Percentiles rank a stretch among this genome's conserved stretches.
These are phyloP conservation scores for Cephalopachus bancanus DNA, from an alignment of 2,797 vertebrate species.

Conservation along the genomic window DNA sequence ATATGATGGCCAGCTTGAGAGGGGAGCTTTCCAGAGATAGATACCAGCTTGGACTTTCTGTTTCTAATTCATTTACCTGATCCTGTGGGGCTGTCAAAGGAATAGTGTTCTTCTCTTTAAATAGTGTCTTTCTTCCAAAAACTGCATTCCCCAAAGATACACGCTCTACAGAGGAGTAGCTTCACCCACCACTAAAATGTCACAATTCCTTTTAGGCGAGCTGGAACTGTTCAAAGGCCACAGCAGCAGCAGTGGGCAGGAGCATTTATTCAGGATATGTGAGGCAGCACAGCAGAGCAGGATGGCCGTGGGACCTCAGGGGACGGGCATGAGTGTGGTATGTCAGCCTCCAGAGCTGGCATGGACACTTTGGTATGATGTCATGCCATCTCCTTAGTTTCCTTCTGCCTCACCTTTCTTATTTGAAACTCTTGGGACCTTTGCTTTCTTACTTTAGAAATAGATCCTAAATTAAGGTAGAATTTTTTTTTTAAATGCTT, in stretches of 20 bases:
- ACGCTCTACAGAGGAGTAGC: constrained; percentile 78
- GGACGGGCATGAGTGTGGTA: not conserved
- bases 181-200: constrained; percentile 82
- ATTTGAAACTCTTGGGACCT: not conserved
- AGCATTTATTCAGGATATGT: not conserved
- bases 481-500: not conserved
- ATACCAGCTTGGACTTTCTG: not conserved
- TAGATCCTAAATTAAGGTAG: not conserved
- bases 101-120: constrained; percentile 79
- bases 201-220: constrained; percentile 54
- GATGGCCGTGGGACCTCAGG: fast-evolving
- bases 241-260: not conserved
- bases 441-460: constrained; percentile 6
- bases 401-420: not conserved
- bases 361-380: fast-evolving
- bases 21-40: not conserved
- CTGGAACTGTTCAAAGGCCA: constrained; percentile 62
- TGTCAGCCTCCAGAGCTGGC: not conserved
- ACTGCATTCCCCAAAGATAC: constrained; percentile 73
- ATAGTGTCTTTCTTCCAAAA: constrained; percentile 82
- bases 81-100: constrained; percentile 72
- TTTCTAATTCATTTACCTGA: constrained; percentile 44
- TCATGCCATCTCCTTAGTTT: not conserved
- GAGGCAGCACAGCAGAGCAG: not conserved
- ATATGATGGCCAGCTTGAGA: not conserved